Percentiles rank a stretch among this genome's conserved stretches.
Evolutionary conservation across 2,113 vertebrate genomes (phyloP).

Genomic region (Chamaetylas fuelleborni): DNA sequence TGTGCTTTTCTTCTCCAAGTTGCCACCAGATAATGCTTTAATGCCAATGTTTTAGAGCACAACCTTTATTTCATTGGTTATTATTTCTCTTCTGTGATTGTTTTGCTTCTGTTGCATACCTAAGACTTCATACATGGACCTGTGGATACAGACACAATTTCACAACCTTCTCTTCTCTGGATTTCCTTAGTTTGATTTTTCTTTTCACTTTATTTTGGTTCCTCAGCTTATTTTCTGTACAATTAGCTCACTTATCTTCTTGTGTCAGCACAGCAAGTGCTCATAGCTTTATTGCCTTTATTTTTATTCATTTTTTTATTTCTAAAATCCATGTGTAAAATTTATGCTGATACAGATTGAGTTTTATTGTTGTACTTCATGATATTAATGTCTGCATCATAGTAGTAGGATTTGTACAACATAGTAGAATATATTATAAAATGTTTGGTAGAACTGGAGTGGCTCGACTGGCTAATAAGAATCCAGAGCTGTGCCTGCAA

Average conservation of each 20-base stretch:
- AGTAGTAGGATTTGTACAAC: constrained; percentile 35
- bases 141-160: background rate
- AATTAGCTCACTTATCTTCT: background rate
- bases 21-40: background rate
- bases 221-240: background rate
- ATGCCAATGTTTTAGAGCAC: background rate
- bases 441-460: constrained; percentile 10
- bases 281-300: background rate
- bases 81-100: background rate
- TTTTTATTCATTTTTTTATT: background rate
- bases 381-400: constrained; percentile 58
- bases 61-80: background rate
- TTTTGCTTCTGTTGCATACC: background rate
- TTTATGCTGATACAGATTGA: constrained; percentile 5
- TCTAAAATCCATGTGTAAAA: background rate
- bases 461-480: constrained; percentile 35
- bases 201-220: background rate
- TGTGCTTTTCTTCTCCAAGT: background rate
- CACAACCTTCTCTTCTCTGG: background rate
- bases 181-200: background rate
- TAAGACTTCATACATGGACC: background rate
- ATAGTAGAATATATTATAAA: constrained; percentile 29
- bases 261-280: background rate
- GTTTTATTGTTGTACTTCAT: constrained; percentile 46
- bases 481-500: constrained; percentile 31